Evolutionary conservation across 2,797 vertebrate genomes (phyloP).

Genomic region (Phrynocephalus forsythii): DNA sequence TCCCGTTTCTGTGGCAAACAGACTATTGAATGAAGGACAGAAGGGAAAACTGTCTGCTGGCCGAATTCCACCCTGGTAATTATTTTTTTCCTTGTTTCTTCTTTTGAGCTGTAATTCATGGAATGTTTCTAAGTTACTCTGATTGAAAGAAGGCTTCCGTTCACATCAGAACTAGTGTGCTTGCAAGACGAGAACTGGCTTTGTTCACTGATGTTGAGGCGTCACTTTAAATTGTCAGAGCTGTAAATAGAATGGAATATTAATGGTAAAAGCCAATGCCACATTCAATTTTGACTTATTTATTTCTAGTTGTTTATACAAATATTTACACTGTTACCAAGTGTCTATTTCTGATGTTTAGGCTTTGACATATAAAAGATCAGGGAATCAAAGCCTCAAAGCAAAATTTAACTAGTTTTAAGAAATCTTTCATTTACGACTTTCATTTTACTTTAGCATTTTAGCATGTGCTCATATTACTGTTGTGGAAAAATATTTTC

Average conservation of each 20-base stretch:
- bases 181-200: constrained; percentile 51
- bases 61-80: constrained; percentile 98
- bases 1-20: constrained; percentile 95
- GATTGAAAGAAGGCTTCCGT: constrained; percentile 54
- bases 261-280: constrained; percentile 45
- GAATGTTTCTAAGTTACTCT: constrained; percentile 61
- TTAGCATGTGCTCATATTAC: constrained; percentile 22
- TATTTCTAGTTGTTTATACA: constrained; percentile 63
- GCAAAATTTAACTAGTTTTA: constrained; percentile 49
- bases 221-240: constrained; percentile 36
- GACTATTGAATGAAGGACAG: constrained; percentile 95
- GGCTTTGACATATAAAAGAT: constrained; percentile 58
- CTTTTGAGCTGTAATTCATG: constrained; percentile 65
- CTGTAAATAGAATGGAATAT: constrained; percentile 48
- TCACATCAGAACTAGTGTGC: constrained; percentile 6
- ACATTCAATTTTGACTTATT: constrained; percentile 56
- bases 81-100: constrained; percentile 70
- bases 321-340: constrained; percentile 57
- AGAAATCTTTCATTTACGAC: neutral
- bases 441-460: neutral
- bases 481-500: constrained; percentile 5
- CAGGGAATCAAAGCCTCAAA: constrained; percentile 6
- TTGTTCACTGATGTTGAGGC: constrained; percentile 62
- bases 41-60: constrained; percentile 98
- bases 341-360: constrained; percentile 45